Percentiles rank a stretch among this genome's conserved stretches.
Evolutionary conservation across 1,140 invertebrate genomes (phyloP).

Genomic region (Paraescarpia echinospica): DNA sequence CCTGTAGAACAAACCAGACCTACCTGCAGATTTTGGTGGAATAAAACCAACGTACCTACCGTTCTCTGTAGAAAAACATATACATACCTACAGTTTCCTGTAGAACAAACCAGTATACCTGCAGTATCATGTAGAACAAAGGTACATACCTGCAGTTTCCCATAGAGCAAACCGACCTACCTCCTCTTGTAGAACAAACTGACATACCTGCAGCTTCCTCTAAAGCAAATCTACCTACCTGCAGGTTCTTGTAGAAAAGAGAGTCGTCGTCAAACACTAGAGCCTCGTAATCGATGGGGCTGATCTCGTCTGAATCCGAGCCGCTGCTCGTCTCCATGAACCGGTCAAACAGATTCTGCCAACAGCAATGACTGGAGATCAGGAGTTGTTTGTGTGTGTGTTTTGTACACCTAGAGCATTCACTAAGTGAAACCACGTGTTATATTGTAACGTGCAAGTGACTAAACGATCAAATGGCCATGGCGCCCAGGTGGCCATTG

Average conservation of each 20-base stretch:
- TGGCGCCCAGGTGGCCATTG: too few relatives aligned
- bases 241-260: background rate
- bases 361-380: background rate
- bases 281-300: constrained; percentile 13
- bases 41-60: background rate
- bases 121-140: too few relatives aligned
- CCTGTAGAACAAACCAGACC: too few relatives aligned
- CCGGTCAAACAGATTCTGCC: background rate
- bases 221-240: background rate
- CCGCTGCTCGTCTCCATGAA: background rate
- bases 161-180: too few relatives aligned
- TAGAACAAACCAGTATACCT: too few relatives aligned
- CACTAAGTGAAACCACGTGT: too few relatives aligned
- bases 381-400: background rate
- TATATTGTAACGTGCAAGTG: too few relatives aligned
- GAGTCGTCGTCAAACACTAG: background rate
- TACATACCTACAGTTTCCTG: background rate
- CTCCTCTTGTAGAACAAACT: background rate
- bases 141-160: too few relatives aligned
- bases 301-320: background rate
- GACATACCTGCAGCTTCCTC: background rate
- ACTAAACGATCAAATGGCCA: too few relatives aligned
- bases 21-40: too few relatives aligned
- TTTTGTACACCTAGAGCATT: too few relatives aligned
- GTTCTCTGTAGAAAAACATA: background rate